Evolutionary conservation across 2,888 invertebrate species (phyloP), one percentile per base, ranked within the genome.

Genomic region (Melieria picta): DNA sequence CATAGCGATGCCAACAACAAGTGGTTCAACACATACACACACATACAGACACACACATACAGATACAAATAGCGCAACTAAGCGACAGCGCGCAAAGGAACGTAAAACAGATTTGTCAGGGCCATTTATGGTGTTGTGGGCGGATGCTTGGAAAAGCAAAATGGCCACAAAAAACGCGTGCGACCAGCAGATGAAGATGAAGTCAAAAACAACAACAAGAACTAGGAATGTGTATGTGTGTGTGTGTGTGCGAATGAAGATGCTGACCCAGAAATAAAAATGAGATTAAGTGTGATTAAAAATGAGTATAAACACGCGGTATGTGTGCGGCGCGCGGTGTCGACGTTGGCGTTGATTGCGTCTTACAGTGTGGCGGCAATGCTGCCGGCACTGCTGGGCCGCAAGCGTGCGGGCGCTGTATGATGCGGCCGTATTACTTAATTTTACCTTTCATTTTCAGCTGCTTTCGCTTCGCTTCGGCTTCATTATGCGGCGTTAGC

Each of bases 211-310:
- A 30, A 30, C 30, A 30, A 30, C 30, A 30, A 30, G 1, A 30
- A 30, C 30, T 3, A 30, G 3, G 30, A 30, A 30, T 30, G 30
- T 30, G 30, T 30, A 2, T 30, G 30, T 30, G 30, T 30, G 30
- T 30, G 30, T 30, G 75, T 67, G 72, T 70, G 74, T 68, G 76
- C 75, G 76, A 75, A 80, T 78, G 79, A 81, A 81, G 79, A 80
- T 81, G 82, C 81, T 81, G 82, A 82, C 82, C 82, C 80, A 82
- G 80, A 79, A 80, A 81, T 81, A 81, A 81, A 81, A 81, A 79
- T 79, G 78, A 81, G 81, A 82, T 82, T 82, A 81, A 82, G 80
- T 80, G 81, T 80, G 82, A 81, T 82, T 81, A 81, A 74, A 74
- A 69, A 57, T 65, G 63, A 47, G 81, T 77, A 81, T 80, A 77